Percentiles rank a stretch among this genome's conserved stretches.
phyloP scores from a whole-genome alignment of 2,888 invertebrate species.

The Acronicta psi region DNA sequence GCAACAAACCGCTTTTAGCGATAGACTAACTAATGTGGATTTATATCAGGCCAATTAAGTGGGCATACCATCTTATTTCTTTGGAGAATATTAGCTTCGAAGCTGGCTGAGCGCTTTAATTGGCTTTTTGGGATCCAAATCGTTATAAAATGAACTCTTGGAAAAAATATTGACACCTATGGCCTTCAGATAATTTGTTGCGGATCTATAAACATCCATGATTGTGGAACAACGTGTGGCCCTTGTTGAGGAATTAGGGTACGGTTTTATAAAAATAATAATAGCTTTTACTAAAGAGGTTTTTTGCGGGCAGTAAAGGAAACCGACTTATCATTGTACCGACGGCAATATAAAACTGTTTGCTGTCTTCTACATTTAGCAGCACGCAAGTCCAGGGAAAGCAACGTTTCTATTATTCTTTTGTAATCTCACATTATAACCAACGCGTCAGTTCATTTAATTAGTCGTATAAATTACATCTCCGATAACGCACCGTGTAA shows the following conservation, averaged over 20 bases:
- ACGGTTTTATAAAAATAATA: neutral
- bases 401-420: conserved; percentile 14
- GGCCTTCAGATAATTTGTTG: conserved; percentile 1
- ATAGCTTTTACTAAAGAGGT: neutral
- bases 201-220: neutral
- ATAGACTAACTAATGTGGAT: conserved; percentile 40
- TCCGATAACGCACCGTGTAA: conserved; percentile 46
- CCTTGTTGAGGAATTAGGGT: neutral
- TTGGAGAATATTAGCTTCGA: neutral
- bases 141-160: neutral
- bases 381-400: conserved; percentile 24
- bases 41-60: neutral
- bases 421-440: conserved; percentile 39
- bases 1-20: conserved; percentile 29
- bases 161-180: conserved; percentile 1
- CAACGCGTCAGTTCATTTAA: conserved; percentile 33
- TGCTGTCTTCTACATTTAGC: conserved; percentile 9
- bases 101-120: neutral
- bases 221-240: neutral
- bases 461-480: conserved; percentile 49
- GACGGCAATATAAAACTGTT: conserved; percentile 8
- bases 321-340: conserved; percentile 11
- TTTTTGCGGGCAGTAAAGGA: neutral
- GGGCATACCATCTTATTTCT: neutral
- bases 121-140: neutral